phyloP scores from a whole-genome alignment of 92 coral and sea anemone genomes.

The Phymanthus crucifer region DNA sequence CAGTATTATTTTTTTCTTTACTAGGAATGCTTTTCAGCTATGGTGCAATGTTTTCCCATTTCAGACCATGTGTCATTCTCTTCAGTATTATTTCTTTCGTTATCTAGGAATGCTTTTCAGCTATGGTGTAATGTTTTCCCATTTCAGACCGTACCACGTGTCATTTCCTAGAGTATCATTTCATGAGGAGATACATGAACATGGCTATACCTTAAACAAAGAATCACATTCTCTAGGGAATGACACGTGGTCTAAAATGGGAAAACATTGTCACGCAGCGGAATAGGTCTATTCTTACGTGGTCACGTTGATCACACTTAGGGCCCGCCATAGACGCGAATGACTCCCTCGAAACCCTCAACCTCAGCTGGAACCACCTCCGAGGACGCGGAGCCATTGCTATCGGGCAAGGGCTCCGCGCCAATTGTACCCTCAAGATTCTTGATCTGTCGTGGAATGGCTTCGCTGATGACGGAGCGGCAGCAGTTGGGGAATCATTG shows the following conservation, averaged over 20 bases:
- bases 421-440: constrained; percentile 68
- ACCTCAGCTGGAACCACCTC: constrained; percentile 92
- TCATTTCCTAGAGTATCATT: too few species aligned
- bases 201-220: too few species aligned
- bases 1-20: not conserved
- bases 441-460: constrained; percentile 95
- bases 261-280: too few species aligned
- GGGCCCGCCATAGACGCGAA: constrained; percentile 88
- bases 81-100: too few species aligned
- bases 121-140: not conserved
- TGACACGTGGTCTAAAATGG: too few species aligned
- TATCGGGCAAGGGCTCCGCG: constrained; percentile 80
- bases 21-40: not conserved
- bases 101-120: too few species aligned
- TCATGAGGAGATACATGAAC: too few species aligned
- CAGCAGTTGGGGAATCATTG: constrained; percentile 86
- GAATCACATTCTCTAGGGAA: too few species aligned
- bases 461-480: constrained; percentile 91
- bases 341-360: constrained; percentile 70
- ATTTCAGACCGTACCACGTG: too few species aligned
- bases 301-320: not conserved
- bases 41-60: not conserved
- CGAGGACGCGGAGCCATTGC: constrained; percentile 92
- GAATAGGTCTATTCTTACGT: not conserved
- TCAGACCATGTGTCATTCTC: too few species aligned